phyloP scores from a whole-genome alignment of 2,888 invertebrate species.

The Acanthococcus lagerstroemiae region DNA sequence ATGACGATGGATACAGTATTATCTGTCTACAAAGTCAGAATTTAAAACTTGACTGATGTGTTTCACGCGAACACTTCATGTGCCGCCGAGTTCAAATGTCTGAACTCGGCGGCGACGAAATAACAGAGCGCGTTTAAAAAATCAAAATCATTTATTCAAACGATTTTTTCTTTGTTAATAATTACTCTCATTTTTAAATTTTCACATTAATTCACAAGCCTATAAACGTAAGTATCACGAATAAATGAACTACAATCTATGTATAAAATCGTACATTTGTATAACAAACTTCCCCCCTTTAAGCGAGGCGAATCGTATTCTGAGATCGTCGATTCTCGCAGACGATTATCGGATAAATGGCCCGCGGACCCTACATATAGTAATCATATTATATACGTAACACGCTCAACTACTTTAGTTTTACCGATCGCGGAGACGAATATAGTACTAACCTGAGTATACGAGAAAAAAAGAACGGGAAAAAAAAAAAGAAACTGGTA shows the following conservation, averaged over 20 bases:
- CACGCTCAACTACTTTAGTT: not conserved
- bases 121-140: conserved; percentile 4
- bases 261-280: conserved; percentile 14
- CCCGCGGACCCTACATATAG: not conserved
- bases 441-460: not conserved
- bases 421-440: not conserved
- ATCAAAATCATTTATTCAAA: conserved; percentile 20
- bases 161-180: conserved; percentile 20
- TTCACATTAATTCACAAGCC: conserved; percentile 26
- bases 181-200: conserved; percentile 6
- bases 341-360: not conserved
- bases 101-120: too few relatives aligned
- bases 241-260: conserved; percentile 21
- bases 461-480: not conserved
- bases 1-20: too few relatives aligned
- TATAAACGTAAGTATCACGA: conserved; percentile 23
- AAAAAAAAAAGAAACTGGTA: not conserved
- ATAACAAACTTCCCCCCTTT: not conserved
- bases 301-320: not conserved
- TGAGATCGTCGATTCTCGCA: not conserved
- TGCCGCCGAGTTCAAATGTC: too few relatives aligned
- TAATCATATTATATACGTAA: not conserved
- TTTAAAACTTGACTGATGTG: too few relatives aligned
- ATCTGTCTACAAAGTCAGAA: too few relatives aligned
- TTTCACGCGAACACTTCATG: too few relatives aligned